Conservation (phyloP, 2,888 invertebrate genomes). For the Drosophila pullipes region DNA sequence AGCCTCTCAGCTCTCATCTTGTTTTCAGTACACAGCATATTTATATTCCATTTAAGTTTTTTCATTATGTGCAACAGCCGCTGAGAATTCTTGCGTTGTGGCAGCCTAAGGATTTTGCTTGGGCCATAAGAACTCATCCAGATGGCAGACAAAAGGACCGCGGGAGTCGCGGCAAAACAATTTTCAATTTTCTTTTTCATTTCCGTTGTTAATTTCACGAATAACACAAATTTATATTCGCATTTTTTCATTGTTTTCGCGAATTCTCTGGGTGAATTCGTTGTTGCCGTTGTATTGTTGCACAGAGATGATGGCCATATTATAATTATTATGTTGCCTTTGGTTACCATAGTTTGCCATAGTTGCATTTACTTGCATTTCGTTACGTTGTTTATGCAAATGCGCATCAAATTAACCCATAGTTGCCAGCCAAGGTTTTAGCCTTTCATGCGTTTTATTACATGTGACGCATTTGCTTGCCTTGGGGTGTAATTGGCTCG, state of each 20-base stretch:
- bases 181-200: constrained; percentile 77
- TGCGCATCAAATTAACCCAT: constrained; percentile 67
- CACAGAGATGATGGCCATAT: constrained; percentile 29
- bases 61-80: constrained; percentile 58
- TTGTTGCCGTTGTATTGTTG: constrained; percentile 6
- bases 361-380: constrained; percentile 44
- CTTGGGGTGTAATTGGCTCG: constrained; percentile 62
- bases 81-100: constrained; percentile 26
- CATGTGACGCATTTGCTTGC: constrained; percentile 73
- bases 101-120: constrained; percentile 55
- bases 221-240: constrained; percentile 78
- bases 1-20: not conserved
- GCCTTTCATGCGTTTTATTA: constrained; percentile 72
- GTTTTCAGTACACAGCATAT: constrained; percentile 34
- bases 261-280: constrained; percentile 17
- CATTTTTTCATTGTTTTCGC: constrained; percentile 36
- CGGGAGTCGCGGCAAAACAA: constrained; percentile 3
- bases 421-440: constrained; percentile 43
- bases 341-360: constrained; percentile 27
- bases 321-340: constrained; percentile 59
- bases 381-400: constrained; percentile 70
- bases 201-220: constrained; percentile 80
- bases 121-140: constrained; percentile 35
- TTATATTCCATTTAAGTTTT: constrained; percentile 77
- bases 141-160: constrained; percentile 7